Evolutionary conservation across 2,113 vertebrate genomes (phyloP).

Genomic region (Nothocercus nigrocapillus): DNA sequence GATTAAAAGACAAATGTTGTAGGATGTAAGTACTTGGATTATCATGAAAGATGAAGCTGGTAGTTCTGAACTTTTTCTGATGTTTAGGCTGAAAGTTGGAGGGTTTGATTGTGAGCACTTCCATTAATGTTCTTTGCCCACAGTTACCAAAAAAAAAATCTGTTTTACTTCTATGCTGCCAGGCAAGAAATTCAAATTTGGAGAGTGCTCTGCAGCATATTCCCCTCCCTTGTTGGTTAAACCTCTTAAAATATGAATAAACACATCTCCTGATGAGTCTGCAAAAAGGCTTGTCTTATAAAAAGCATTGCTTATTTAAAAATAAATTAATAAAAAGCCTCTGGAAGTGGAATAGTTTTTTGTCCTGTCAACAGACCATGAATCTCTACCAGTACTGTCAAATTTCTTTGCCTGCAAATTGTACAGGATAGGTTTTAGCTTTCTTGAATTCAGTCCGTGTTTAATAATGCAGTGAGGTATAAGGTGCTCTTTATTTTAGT

Average conservation of each 20-base stretch:
- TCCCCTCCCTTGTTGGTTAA: neutral
- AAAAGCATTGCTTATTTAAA: neutral
- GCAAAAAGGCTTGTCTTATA: neutral
- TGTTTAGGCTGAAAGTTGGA: neutral
- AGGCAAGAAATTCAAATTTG: conserved; percentile 6
- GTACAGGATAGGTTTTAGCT: neutral
- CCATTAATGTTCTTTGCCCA: neutral
- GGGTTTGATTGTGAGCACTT: neutral
- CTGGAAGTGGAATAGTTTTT: neutral
- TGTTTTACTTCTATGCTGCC: neutral
- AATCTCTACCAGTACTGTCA: neutral
- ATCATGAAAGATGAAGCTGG: neutral
- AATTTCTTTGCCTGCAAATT: neutral
- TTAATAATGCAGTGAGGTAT: neutral
- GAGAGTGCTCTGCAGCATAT: neutral
- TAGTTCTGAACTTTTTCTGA: neutral
- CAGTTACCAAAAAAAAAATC: neutral
- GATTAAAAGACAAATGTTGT: neutral
- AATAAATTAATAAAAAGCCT: neutral
- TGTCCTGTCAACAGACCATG: neutral
- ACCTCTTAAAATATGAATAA: conserved; percentile 12
- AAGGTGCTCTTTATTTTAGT: neutral
- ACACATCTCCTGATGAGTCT: neutral
- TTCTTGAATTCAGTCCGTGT: neutral
- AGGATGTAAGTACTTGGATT: neutral